A percentile compares a stretch with the other conserved stretches of the same genome.
These are phyloP conservation scores for Drosophila nebulosa DNA, from an alignment of 1,140 invertebrate species.

Conservation along the genomic window DNA sequence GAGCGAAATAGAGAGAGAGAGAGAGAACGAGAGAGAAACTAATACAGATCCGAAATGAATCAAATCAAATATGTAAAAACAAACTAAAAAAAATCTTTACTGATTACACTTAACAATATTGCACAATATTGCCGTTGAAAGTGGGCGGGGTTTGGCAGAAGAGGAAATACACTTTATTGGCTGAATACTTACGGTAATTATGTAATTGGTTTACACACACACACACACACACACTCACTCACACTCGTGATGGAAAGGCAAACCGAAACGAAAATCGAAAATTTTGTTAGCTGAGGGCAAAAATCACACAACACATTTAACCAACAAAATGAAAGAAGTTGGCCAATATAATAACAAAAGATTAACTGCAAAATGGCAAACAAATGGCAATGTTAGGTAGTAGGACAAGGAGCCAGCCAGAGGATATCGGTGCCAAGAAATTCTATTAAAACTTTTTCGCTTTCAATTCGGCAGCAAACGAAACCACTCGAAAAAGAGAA, in stretches of 20 bases:
- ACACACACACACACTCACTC: neutral
- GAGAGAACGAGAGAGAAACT: neutral
- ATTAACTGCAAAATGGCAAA: slow-evolving; percentile 41
- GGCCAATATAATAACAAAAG: slow-evolving; percentile 52
- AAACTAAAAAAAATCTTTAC: slow-evolving; percentile 27
- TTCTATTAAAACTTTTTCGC: slow-evolving; percentile 76
- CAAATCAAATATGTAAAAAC: slow-evolving; percentile 30
- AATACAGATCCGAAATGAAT: slow-evolving; percentile 7
- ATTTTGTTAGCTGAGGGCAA: too few relatives aligned
- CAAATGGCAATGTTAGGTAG: too few relatives aligned
- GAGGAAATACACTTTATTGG: slow-evolving; percentile 7
- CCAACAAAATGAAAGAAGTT: slow-evolving; percentile 8
- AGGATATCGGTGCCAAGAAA: slow-evolving; percentile 50
- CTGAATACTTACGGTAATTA: slow-evolving; percentile 50
- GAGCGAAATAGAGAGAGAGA: neutral
- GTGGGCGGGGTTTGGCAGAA: neutral
- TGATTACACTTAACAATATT: slow-evolving; percentile 12
- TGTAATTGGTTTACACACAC: slow-evolving; percentile 42
- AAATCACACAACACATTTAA: slow-evolving; percentile 15
- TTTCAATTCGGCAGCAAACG: slow-evolving; percentile 42
- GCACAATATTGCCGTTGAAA: neutral
- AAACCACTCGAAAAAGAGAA: neutral
- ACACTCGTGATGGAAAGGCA: neutral
- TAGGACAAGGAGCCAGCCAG: slow-evolving; percentile 30
- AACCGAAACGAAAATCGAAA: too few relatives aligned